Evolutionary conservation across 2,888 invertebrate species (phyloP).

Genomic region (Ormyrus labotus): DNA sequence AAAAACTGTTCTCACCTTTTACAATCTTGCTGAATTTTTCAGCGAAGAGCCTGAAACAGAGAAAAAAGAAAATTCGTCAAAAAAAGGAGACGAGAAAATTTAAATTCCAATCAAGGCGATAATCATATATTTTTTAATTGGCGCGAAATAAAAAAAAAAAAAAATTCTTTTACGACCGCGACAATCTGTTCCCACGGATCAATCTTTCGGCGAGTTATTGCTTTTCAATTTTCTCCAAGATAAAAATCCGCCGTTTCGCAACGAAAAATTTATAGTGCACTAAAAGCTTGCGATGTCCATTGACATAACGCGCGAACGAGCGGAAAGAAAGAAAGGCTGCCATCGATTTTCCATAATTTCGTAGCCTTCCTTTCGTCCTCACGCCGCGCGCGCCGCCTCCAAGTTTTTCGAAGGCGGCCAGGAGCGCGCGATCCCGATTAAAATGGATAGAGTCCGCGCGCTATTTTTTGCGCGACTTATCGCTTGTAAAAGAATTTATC

Average conservation of each 20-base stretch:
- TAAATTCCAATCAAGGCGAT: no score
- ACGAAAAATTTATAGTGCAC: conserved; percentile 34
- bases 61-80: no score
- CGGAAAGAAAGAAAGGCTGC: neutral
- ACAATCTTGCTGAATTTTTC: no score
- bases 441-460: no score
- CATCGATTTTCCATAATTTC: conserved; percentile 18
- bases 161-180: neutral
- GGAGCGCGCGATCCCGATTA: no score
- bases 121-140: neutral
- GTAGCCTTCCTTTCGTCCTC: neutral
- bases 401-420: neutral
- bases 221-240: conserved; percentile 25
- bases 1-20: no score
- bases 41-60: no score
- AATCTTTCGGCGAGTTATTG: neutral
- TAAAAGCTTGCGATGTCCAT: conserved; percentile 24
- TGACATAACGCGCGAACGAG: conserved; percentile 19
- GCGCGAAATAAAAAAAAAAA: neutral
- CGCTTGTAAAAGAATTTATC: no score
- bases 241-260: conserved; percentile 15
- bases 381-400: neutral
- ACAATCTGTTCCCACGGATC: conserved; percentile 15
- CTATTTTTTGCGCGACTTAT: no score
- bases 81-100: no score